phyloP scores from a whole-genome alignment of 2,113 vertebrate genomes.

The Regulus satrapa region DNA sequence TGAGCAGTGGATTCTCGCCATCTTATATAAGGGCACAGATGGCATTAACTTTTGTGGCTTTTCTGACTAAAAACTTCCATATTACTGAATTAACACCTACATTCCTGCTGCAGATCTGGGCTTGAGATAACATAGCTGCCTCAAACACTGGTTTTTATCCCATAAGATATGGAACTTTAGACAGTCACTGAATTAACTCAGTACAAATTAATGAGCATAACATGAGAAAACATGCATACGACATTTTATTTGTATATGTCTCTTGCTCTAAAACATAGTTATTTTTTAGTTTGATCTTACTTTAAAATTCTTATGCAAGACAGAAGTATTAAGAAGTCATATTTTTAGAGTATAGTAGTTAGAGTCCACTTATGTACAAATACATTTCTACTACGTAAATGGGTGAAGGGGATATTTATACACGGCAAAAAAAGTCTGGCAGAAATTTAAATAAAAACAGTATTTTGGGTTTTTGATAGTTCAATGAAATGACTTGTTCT shows the following conservation, averaged over 20 bases:
- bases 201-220: background rate
- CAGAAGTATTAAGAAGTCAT: background rate
- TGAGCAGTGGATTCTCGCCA: background rate
- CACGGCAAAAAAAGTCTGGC: too few relatives aligned
- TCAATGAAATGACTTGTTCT: background rate
- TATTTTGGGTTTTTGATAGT: background rate
- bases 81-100: background rate
- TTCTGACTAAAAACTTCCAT: background rate
- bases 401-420: background rate
- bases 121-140: background rate
- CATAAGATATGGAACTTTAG: background rate
- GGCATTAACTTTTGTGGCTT: background rate
- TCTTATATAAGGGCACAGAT: background rate
- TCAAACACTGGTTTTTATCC: background rate
- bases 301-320: background rate
- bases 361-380: background rate
- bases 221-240: background rate
- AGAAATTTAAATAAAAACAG: too few relatives aligned
- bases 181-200: background rate
- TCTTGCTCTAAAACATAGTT: background rate
- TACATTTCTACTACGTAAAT: background rate
- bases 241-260: background rate
- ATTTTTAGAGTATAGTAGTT: background rate
- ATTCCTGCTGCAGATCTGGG: background rate
- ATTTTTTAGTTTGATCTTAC: background rate